Conservation (phyloP, 2,888 invertebrate genomes). For the Dichetophora obliterata region DNA sequence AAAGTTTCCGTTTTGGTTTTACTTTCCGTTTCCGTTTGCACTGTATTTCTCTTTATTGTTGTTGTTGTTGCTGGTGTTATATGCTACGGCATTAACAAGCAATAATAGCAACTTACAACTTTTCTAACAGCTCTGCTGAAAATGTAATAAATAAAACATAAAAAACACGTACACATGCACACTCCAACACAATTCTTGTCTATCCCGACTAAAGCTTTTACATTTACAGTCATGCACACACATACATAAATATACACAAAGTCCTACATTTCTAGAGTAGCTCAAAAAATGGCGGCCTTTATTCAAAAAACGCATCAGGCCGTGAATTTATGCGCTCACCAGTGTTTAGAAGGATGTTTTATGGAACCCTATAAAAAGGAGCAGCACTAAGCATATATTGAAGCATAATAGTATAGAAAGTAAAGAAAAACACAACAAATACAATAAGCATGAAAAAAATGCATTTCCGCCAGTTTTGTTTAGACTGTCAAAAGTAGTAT, state of each 20-base stretch:
- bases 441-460: conserved; percentile 58
- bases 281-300: conserved; percentile 30
- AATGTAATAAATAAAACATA: background rate
- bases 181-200: background rate
- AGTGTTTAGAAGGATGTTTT: conserved; percentile 21
- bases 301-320: conserved; percentile 33
- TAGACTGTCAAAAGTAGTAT: background rate
- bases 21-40: conserved; percentile 1
- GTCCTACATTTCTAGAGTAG: background rate
- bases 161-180: background rate
- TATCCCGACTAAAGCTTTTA: background rate
- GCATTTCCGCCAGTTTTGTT: conserved; percentile 57
- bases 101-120: conserved; percentile 5
- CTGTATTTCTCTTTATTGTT: background rate
- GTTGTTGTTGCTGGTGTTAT: background rate
- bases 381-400: background rate
- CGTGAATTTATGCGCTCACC: conserved; percentile 25
- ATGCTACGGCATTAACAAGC: background rate
- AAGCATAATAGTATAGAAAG: conserved; percentile 44
- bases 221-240: conserved; percentile 17
- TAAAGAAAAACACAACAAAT: conserved; percentile 44
- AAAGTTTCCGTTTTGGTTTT: conserved; percentile 10
- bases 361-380: background rate
- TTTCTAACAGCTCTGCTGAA: background rate
- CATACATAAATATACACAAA: too few species aligned